Percentiles rank a stretch among this genome's conserved stretches.
Conservation (phyloP, 1,140 invertebrate genomes). For the Drosophila truncata region DNA sequence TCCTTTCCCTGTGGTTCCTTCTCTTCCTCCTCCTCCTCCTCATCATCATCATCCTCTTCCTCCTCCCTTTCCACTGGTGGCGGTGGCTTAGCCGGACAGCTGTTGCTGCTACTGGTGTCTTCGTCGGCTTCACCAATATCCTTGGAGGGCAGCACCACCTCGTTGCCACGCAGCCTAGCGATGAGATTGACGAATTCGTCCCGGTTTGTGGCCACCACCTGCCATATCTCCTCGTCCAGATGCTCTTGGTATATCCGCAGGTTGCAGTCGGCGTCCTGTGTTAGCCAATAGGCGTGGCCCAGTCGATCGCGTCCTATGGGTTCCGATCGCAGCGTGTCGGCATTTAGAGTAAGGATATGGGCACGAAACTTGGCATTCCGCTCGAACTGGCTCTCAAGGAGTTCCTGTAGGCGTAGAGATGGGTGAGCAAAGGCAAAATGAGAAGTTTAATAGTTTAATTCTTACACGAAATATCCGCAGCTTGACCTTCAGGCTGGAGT, state of each 20-base stretch:
- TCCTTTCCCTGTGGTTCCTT: constrained; percentile 47
- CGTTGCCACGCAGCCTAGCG: constrained; percentile 89
- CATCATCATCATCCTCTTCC: constrained; percentile 66
- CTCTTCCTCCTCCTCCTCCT: constrained; percentile 56
- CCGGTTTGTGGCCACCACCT: constrained; percentile 94
- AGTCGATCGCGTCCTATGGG: constrained; percentile 96
- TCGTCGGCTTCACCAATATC: constrained; percentile 88
- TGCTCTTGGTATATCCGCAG: constrained; percentile 97
- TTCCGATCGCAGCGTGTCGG: constrained; percentile 92
- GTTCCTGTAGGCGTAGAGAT: constrained; percentile 87
- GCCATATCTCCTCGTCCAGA: constrained; percentile 97
- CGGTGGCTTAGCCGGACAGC: constrained; percentile 78
- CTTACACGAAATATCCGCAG: constrained; percentile 93
- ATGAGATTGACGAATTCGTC: constrained; percentile 92
- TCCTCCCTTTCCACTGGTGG: constrained; percentile 79
- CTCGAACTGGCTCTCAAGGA: constrained; percentile 98
- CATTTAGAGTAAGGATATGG: constrained; percentile 93
- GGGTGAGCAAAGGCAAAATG: background rate
- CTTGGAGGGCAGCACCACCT: constrained; percentile 87
- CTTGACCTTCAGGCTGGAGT: constrained; percentile 94
- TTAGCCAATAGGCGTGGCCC: constrained; percentile 97
- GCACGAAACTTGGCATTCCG: constrained; percentile 96
- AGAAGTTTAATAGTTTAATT: background rate
- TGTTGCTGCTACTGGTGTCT: constrained; percentile 86
- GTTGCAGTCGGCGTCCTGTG: constrained; percentile 95